A percentile compares a stretch with the other conserved stretches of the same genome.
phyloP scores from a whole-genome alignment of 2,888 invertebrate species.

The Ochropleura leucogaster region DNA sequence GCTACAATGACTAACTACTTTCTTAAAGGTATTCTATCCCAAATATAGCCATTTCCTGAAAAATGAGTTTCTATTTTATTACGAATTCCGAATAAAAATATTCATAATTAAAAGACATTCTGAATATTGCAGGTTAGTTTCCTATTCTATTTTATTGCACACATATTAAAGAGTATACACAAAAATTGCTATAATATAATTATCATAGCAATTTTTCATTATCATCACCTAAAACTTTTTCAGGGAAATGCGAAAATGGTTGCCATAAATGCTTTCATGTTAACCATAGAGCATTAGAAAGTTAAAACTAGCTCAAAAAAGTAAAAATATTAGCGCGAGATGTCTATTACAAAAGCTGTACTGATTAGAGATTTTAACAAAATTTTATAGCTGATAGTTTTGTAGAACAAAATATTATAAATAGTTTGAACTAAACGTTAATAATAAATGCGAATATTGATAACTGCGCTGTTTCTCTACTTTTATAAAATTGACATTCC shows the following conservation, averaged over 20 bases:
- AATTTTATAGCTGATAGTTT: constrained; percentile 60
- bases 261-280: constrained; percentile 17
- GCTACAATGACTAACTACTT: constrained; percentile 41
- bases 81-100: background rate
- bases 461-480: constrained; percentile 52
- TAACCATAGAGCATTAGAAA: constrained; percentile 28
- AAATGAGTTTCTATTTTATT: background rate
- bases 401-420: constrained; percentile 39
- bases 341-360: constrained; percentile 34
- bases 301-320: constrained; percentile 30
- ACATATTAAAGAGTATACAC: too few relatives aligned
- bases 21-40: background rate
- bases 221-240: background rate
- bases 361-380: constrained; percentile 38
- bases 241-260: background rate
- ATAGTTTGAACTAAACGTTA: constrained; percentile 39
- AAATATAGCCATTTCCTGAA: background rate
- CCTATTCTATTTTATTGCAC: background rate
- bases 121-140: too few relatives aligned
- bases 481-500: constrained; percentile 67
- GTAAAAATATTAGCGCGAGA: constrained; percentile 15
- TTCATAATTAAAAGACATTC: background rate
- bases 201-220: background rate
- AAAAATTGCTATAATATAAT: too few relatives aligned
- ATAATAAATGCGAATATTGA: constrained; percentile 39